These are phyloP conservation scores for Cephus cinctus DNA, from an alignment of 1,140 invertebrate genomes.

Conservation along the genomic window DNA sequence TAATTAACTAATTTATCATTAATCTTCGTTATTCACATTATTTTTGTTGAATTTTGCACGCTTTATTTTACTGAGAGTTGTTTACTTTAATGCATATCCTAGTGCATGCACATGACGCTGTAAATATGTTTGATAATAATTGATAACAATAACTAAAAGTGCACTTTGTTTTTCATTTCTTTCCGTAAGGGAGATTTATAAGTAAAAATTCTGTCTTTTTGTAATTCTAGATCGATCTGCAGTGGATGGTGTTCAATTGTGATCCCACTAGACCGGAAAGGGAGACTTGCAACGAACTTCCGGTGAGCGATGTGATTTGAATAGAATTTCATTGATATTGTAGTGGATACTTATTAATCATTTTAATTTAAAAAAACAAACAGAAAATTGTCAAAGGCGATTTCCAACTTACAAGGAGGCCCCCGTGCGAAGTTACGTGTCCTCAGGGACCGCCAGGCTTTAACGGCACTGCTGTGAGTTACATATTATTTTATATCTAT, in stretches of 20 bases:
- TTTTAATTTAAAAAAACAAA: too few species aligned
- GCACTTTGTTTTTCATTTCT: too few species aligned
- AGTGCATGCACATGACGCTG: too few species aligned
- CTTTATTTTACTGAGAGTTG: too few species aligned
- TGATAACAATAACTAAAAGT: too few species aligned
- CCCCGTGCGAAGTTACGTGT: constrained; percentile 54
- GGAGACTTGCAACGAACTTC: constrained; percentile 72
- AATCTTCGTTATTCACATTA: neutral
- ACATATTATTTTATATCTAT: neutral
- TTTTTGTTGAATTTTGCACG: too few species aligned
- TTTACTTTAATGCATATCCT: too few species aligned
- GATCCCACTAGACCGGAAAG: constrained; percentile 70
- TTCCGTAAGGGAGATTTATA: too few species aligned
- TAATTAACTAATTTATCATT: neutral
- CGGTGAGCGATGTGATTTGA: constrained; percentile 56
- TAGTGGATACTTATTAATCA: constrained; percentile 7
- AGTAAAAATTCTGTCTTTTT: constrained; percentile 9
- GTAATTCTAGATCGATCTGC: constrained; percentile 68
- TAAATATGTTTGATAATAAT: too few species aligned
- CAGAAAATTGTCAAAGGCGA: constrained; percentile 18
- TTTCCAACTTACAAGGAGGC: constrained; percentile 18
- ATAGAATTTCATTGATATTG: constrained; percentile 5
- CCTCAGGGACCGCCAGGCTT: constrained; percentile 62
- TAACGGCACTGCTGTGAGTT: constrained; percentile 60
- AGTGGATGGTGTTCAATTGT: constrained; percentile 79